Percentiles rank a stretch among this genome's conserved stretches.
These are phyloP conservation scores for Mormyrus lacerda DNA, from an alignment of 2,113 vertebrate species.

Conservation along the genomic window DNA sequence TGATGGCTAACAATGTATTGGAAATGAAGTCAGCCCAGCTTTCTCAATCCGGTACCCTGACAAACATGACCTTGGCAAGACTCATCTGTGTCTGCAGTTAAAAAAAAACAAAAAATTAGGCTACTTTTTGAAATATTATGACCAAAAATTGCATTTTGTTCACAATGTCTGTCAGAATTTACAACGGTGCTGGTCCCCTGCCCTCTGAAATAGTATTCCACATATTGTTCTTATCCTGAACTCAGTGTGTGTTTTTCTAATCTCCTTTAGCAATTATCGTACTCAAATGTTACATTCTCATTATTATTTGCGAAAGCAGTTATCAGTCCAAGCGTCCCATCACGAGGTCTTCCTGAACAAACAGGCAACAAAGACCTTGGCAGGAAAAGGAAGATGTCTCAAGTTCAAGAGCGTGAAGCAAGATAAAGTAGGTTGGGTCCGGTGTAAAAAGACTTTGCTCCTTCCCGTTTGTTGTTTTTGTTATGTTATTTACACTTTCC, in stretches of 20 bases:
- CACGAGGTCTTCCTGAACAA: conserved; percentile 19
- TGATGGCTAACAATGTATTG: not conserved
- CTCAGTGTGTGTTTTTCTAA: not conserved
- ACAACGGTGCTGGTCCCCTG: not conserved
- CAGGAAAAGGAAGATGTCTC: conserved; percentile 37
- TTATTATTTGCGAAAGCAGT: conserved; percentile 31
- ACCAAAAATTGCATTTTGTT: not conserved
- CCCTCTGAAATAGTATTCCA: not conserved
- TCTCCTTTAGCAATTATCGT: not conserved
- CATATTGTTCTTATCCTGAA: not conserved
- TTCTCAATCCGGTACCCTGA: not conserved
- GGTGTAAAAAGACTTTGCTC: conserved; percentile 37
- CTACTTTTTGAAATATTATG: not conserved
- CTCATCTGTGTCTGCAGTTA: not conserved
- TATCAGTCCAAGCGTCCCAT: conserved; percentile 1
- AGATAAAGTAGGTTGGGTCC: conserved; percentile 35
- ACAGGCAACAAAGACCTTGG: not conserved
- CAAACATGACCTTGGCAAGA: not conserved
- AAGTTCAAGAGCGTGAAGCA: conserved; percentile 42
- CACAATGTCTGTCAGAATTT: not conserved
- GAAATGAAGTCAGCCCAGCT: not conserved
- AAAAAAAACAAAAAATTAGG: not conserved
- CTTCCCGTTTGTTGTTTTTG: conserved; percentile 61
- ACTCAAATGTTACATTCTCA: not conserved
- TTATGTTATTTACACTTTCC: conserved; percentile 26